Evolutionary conservation across 1,140 invertebrate genomes (phyloP), one percentile per base, ranked within the genome.

Genomic region (Metopolophium dirhodum): DNA sequence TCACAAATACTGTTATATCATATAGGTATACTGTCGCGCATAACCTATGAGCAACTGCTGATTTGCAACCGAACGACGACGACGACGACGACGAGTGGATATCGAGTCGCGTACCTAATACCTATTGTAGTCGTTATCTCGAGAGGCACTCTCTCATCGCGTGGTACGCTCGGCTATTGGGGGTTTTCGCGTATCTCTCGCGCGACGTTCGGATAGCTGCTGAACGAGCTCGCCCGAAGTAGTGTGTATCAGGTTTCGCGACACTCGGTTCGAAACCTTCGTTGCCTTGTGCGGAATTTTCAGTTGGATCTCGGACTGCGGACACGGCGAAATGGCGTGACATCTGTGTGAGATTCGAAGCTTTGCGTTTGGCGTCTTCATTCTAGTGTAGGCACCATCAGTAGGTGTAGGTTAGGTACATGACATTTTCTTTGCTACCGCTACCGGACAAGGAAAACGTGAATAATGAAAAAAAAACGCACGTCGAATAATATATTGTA

Each of bases 401-500:
- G 61, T 68, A 68, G 61, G 26, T 22, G 20, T 7, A 61, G 37
- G 37, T 37, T 37, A 57, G 7, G 0, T 22, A 54, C 20, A 54
- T 68, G 11, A 61, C n/a, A n/a, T 18, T 68, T 61, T n/a, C n/a
- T 68, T n/a, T 6, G 2, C 11, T 30, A 61, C 61, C 11, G 30
- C 30, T 68, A 4, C 61, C 22, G 14, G 30, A n/a, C 0, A 0
- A 0, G 30, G 61, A n/a, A 68, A 61, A 30, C 57, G 57, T 61
- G 9, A 61, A 30, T 68, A 18, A n/a, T 68, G 11, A n/a, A 30
- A 68, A 68, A 68, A 57, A 57, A 57, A 23, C 61, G 14, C 30
- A 68, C 30, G 61, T n/a, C n/a, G 11, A 61, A 68, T 86, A 90
- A 30, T 61, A 90, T 41, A 68, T 90, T 45, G 30, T 90, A 68